Base-by-base conservation (phyloP, 2,797 vertebrate genomes). In the Periparus ater region DNA sequence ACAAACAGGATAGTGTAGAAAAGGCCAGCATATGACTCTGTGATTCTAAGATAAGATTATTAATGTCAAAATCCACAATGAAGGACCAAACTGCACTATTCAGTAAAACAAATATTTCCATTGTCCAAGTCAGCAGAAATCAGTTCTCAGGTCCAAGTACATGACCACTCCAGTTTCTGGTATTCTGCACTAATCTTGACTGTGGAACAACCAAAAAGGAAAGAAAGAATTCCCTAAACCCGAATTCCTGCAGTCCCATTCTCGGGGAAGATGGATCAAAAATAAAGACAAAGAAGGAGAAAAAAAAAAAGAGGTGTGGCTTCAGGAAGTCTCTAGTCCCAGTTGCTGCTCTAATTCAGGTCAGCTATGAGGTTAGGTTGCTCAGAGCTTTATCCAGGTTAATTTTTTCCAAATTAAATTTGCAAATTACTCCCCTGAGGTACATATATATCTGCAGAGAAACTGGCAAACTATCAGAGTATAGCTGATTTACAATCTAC, bases 351-450 rank as follows among this genome's bases (percentile, higher is more conserved):
- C 29, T 55, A 88, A 34, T 48, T 13, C n/a, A 29, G 34, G 25
- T 83, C 55, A 92, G 10, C 27, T 80, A 47, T 25, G 26, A 80
- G n/a, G 10, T 77, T 58, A 44, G 13, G 57, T 16, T 68, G 34
- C 30, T 90, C 47, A 86, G 25, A 51, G 16, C 8, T 62, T 84
- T 68, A 65, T n/a, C 12, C 11, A 75, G 34, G 30, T 61, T 45
- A 61, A n/a, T 36, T 74, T 90, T 95, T 82, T 80, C 32, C 50
- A 71, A 85, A 85, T 38, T 80, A 63, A 80, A 77, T 86, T 80
- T 79, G 25, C 17, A 94, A 72, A 72, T 42, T 0, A 40, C 20
- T 85, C 54, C 47, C 88, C 58, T 48, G 60, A 91, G n/a, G 8
- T 54, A 44, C 13, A 42, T 2, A 17, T 6, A 20, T 36, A 81